phyloP scores from a whole-genome alignment of 2,113 vertebrate genomes.

The Cyprinodon brontotheroides region DNA sequence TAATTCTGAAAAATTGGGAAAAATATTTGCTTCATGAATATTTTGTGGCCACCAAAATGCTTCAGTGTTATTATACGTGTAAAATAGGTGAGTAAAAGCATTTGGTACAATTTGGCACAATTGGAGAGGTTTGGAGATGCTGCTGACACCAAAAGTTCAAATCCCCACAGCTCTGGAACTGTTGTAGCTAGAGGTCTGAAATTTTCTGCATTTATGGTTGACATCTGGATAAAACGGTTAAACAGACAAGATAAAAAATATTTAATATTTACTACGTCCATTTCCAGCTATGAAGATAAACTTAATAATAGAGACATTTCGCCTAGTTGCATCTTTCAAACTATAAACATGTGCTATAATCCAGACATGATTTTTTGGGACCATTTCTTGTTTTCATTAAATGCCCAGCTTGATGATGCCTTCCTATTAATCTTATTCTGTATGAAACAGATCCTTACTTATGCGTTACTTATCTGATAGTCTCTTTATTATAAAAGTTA shows the following conservation, averaged over 20 bases:
- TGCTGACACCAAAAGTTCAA: no score
- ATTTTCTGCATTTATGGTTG: no score
- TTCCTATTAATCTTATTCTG: not conserved
- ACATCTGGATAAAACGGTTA: no score
- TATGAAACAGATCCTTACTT: conserved; percentile 7
- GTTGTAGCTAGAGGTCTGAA: no score
- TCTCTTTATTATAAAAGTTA: not conserved
- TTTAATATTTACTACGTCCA: not conserved
- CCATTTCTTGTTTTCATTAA: not conserved
- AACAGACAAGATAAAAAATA: not conserved
- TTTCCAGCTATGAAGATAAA: not conserved
- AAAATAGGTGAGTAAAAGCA: no score
- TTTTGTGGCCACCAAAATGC: no score
- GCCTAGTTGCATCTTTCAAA: not conserved
- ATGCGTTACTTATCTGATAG: not conserved
- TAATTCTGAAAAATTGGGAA: no score
- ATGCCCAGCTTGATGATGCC: not conserved
- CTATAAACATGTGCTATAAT: not conserved
- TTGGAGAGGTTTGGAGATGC: no score
- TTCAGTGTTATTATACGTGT: no score
- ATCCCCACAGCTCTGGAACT: no score
- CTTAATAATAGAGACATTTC: not conserved
- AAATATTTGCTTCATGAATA: no score
- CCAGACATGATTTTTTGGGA: not conserved
- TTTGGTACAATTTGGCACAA: no score